Evolutionary conservation across 2,888 invertebrate species (phyloP).

Genomic region (Drosophila buzzatii): DNA sequence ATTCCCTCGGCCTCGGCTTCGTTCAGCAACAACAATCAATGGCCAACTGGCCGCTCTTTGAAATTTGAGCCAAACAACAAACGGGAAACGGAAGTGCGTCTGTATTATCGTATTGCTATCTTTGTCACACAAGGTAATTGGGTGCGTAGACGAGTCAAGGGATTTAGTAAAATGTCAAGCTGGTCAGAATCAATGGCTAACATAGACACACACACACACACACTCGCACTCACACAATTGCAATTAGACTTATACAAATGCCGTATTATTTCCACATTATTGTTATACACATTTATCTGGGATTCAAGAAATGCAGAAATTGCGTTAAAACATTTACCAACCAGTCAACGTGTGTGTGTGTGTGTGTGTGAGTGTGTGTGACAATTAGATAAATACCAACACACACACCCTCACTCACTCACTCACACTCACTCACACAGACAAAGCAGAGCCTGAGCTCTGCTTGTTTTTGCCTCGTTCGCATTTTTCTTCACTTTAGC

Average conservation of each 20-base stretch:
- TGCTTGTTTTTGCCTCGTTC: conserved; percentile 63
- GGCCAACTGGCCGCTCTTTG: conserved; percentile 32
- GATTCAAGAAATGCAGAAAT: conserved; percentile 58
- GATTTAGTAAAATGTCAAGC: conserved; percentile 74
- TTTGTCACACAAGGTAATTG: conserved; percentile 1
- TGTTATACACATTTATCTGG: conserved; percentile 66
- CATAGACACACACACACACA: conserved; percentile 32
- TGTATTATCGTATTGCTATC: conserved; percentile 16
- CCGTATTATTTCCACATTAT: conserved; percentile 71
- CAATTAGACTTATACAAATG: conserved; percentile 70
- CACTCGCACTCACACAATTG: conserved; percentile 33
- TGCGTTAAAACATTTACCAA: conserved; percentile 63
- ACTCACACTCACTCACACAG: conserved; percentile 26
- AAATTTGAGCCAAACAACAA: conserved; percentile 41
- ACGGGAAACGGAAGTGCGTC: conserved; percentile 73
- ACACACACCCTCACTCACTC: neutral
- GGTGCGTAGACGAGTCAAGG: conserved; percentile 30
- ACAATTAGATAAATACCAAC: conserved; percentile 79
- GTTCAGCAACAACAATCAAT: conserved; percentile 2
- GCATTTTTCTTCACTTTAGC: conserved; percentile 75
- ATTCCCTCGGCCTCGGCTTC: conserved; percentile 3
- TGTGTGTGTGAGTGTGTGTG: conserved; percentile 36
- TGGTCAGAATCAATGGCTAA: conserved; percentile 67
- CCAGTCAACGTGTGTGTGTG: conserved; percentile 7
- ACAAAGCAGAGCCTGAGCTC: conserved; percentile 35